Conservation (phyloP, 2,113 vertebrate genomes). For the Bufo gargarizans region DNA sequence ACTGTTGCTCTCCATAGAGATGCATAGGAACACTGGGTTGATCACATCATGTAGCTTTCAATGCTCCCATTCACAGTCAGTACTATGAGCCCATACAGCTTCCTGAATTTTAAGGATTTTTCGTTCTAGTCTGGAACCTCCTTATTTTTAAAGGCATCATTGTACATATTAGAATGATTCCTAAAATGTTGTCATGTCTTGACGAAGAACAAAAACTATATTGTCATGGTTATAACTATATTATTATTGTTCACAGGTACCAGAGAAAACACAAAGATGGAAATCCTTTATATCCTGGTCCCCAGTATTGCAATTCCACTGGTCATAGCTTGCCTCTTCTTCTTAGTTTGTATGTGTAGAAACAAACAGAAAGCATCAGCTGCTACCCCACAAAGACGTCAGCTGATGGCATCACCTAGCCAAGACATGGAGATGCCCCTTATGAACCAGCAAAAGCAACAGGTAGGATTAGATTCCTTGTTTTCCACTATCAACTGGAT, state of each 20-base stretch:
- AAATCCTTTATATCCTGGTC: conserved; percentile 93
- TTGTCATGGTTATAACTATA: not conserved
- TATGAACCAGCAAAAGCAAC: conserved; percentile 88
- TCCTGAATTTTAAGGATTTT: not conserved
- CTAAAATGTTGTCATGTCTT: not conserved
- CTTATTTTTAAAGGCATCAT: not conserved
- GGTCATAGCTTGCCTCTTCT: conserved; percentile 92
- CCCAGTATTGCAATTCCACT: conserved; percentile 92
- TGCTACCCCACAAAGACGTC: conserved; percentile 80
- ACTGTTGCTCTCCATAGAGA: not conserved
- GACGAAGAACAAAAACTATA: not conserved
- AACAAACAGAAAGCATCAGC: conserved; percentile 89
- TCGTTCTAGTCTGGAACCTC: not conserved
- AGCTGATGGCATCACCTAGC: conserved; percentile 83
- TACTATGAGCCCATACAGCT: not conserved
- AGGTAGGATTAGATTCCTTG: conserved; percentile 71
- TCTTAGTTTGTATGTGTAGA: conserved; percentile 93
- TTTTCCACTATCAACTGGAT: accelerated
- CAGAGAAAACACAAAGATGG: conserved; percentile 86
- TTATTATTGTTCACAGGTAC: conserved; percentile 74
- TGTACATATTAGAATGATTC: not conserved
- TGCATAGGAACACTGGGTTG: not conserved
- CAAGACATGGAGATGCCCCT: conserved; percentile 94
- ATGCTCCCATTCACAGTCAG: not conserved
- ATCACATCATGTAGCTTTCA: not conserved